Conservation (phyloP, 2,113 vertebrate genomes). For the Lampris incognitus region DNA sequence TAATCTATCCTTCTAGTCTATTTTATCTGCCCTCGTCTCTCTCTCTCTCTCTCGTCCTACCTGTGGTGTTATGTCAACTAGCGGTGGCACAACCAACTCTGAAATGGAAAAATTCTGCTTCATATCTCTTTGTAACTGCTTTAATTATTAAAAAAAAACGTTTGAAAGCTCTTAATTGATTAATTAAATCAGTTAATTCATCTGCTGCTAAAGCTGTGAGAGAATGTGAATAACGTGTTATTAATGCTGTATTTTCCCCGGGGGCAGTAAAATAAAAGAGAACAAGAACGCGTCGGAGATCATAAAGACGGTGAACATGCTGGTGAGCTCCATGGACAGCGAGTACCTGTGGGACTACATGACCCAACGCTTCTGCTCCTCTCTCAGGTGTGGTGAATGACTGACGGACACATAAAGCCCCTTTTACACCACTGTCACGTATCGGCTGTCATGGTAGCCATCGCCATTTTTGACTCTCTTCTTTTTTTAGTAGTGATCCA, state of each 20-base stretch:
- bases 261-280: constrained; percentile 91
- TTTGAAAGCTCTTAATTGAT: too few relatives aligned
- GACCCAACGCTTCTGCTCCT: constrained; percentile 87
- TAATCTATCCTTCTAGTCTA: too few relatives aligned
- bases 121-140: too few relatives aligned
- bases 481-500: constrained; percentile 67
- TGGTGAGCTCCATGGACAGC: constrained; percentile 90
- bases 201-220: too few relatives aligned
- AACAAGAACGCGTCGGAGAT: constrained; percentile 94
- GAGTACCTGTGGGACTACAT: constrained; percentile 98
- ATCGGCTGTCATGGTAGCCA: background rate
- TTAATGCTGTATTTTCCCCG: background rate
- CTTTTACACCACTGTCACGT: background rate
- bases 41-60: too few relatives aligned
- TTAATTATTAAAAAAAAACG: too few relatives aligned
- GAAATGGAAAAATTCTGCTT: too few relatives aligned
- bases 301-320: constrained; percentile 93
- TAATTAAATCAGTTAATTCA: too few relatives aligned
- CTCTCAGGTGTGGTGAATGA: constrained; percentile 84
- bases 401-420: background rate
- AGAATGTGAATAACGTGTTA: background rate
- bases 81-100: too few relatives aligned
- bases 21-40: too few relatives aligned
- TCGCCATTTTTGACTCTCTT: background rate
- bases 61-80: too few relatives aligned